Conservation (phyloP, 2,113 vertebrate species). For the Columba janthina region DNA sequence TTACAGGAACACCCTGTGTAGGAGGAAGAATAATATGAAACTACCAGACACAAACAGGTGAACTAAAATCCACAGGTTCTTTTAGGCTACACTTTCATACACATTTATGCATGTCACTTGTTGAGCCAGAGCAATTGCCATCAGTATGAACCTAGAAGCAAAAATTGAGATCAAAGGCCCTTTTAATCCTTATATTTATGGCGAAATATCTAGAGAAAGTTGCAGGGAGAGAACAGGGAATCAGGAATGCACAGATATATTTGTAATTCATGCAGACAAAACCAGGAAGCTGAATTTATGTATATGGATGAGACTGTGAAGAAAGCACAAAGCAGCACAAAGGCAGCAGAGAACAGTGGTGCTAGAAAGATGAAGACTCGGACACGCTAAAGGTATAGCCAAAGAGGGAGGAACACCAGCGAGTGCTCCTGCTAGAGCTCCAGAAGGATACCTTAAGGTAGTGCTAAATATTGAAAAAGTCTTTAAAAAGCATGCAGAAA, state of each 20-base stretch:
- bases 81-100: neutral
- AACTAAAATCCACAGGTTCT: neutral
- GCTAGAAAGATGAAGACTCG: neutral
- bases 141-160: neutral
- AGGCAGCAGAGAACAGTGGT: neutral
- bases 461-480: neutral
- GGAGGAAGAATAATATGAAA: neutral
- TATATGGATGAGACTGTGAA: neutral
- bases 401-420: neutral
- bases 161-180: neutral
- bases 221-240: neutral
- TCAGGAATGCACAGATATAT: neutral
- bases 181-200: neutral
- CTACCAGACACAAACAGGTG: neutral
- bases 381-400: neutral
- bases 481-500: neutral
- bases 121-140: neutral
- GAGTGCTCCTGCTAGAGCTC: neutral
- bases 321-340: neutral
- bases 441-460: neutral
- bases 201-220: neutral
- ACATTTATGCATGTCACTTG: neutral
- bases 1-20: constrained; percentile 92
- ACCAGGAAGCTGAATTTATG: neutral
- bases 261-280: neutral